Evolutionary conservation across 1,140 invertebrate genomes (phyloP).

Genomic region (Archegozetes longisetosus): DNA sequence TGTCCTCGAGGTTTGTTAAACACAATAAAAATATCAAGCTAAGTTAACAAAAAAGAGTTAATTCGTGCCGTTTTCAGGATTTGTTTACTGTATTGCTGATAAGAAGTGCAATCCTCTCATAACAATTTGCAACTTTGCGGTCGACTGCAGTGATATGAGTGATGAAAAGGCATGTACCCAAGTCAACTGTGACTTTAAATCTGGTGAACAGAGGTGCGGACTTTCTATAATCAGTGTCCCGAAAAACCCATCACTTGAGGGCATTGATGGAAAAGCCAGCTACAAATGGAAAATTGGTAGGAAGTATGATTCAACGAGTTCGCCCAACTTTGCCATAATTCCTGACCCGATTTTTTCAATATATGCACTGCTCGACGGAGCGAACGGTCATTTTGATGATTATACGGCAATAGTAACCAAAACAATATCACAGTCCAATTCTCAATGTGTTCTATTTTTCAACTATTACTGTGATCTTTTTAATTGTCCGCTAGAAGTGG

Average conservation of each 20-base stretch:
- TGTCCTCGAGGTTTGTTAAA: too few relatives aligned
- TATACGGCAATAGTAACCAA: neutral
- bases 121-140: constrained; percentile 74
- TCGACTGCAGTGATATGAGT: constrained; percentile 63
- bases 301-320: too few relatives aligned
- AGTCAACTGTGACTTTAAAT: neutral
- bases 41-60: too few relatives aligned
- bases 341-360: neutral
- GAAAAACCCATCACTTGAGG: neutral
- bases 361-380: neutral
- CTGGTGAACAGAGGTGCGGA: neutral
- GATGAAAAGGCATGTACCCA: constrained; percentile 48
- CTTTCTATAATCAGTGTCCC: neutral
- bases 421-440: neutral
- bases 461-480: neutral
- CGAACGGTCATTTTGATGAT: neutral
- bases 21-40: too few relatives aligned
- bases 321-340: too few relatives aligned
- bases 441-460: neutral
- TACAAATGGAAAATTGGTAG: neutral
- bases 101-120: constrained; percentile 59
- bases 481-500: constrained; percentile 1
- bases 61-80: too few relatives aligned
- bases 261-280: neutral
- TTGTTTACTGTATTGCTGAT: too few relatives aligned